Evolutionary conservation across 2,113 vertebrate species (phyloP).

Genomic region (Dendrocopos noguchii): DNA sequence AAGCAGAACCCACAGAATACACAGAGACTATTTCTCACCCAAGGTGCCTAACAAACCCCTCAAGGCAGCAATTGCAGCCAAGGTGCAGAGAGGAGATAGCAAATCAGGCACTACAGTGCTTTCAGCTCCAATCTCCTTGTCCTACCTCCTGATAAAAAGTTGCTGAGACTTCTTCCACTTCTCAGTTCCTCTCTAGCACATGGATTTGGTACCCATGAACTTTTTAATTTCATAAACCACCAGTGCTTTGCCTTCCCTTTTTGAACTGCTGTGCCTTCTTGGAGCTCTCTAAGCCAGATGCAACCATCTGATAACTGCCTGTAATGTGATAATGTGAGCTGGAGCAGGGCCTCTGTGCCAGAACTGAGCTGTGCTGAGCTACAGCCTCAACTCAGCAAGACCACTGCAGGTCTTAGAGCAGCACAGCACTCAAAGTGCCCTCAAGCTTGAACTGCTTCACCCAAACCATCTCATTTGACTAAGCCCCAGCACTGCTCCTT

Average conservation of each 20-base stretch:
- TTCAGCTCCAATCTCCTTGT: constrained; percentile 47
- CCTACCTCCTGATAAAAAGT: neutral
- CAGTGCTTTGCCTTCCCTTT: constrained; percentile 36
- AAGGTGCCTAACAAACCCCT: neutral
- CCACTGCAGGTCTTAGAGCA: neutral
- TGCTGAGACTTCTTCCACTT: constrained; percentile 5
- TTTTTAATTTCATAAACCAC: constrained; percentile 71
- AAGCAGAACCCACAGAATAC: neutral
- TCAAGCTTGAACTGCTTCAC: neutral
- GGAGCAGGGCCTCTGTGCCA: neutral
- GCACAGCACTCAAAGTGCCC: neutral
- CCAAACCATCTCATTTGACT: neutral
- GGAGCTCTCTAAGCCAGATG: constrained; percentile 24
- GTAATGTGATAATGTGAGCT: neutral
- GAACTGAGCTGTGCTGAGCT: neutral
- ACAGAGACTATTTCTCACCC: constrained; percentile 13
- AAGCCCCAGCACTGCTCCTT: neutral
- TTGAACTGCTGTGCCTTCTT: constrained; percentile 1
- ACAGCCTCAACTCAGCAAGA: neutral
- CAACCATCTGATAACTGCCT: constrained; percentile 47
- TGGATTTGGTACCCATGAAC: constrained; percentile 22
- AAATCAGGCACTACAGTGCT: constrained; percentile 35
- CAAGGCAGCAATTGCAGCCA: constrained; percentile 29
- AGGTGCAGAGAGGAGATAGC: constrained; percentile 61
- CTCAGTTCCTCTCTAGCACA: neutral